Evolutionary conservation across 92 coral and sea anemone genomes (phyloP).

Genomic region (Pocillopora meandrina): DNA sequence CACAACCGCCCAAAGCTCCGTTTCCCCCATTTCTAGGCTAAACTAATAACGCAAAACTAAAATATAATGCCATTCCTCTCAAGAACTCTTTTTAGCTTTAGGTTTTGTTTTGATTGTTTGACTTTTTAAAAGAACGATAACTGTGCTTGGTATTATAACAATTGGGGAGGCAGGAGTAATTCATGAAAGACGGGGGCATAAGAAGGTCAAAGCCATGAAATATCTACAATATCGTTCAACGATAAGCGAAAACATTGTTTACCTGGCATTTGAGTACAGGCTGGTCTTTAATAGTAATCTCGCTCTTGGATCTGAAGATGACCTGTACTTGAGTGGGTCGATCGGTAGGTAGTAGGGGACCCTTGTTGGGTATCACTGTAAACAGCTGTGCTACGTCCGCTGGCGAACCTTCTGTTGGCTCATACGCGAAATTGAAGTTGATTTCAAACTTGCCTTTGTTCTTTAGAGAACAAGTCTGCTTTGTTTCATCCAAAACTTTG

Average conservation of each 20-base stretch:
- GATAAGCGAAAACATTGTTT: neutral
- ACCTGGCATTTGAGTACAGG: conserved; percentile 97
- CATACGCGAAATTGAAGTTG: conserved; percentile 91
- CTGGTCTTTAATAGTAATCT: conserved; percentile 87
- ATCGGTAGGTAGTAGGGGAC: conserved; percentile 92
- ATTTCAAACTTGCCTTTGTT: conserved; percentile 98
- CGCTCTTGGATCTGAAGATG: conserved; percentile 90
- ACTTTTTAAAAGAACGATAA: neutral
- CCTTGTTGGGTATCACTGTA: conserved; percentile 89
- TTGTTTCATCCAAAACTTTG: conserved; percentile 93
- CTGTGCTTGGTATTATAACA: too few species aligned
- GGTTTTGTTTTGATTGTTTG: too few species aligned
- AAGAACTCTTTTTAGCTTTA: too few species aligned
- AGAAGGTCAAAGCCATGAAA: neutral
- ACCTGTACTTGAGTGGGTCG: conserved; percentile 97
- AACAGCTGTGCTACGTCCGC: conserved; percentile 77
- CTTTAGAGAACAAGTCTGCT: conserved; percentile 93
- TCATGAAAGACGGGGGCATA: neutral
- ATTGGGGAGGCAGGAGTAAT: neutral
- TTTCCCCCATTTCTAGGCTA: too few species aligned
- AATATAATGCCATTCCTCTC: too few species aligned
- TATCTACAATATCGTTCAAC: neutral
- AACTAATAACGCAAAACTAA: too few species aligned
- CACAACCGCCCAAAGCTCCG: too few species aligned
- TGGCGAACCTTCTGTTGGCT: conserved; percentile 70